phyloP scores from a whole-genome alignment of 2,113 vertebrate genomes.

The Anser cygnoides region DNA sequence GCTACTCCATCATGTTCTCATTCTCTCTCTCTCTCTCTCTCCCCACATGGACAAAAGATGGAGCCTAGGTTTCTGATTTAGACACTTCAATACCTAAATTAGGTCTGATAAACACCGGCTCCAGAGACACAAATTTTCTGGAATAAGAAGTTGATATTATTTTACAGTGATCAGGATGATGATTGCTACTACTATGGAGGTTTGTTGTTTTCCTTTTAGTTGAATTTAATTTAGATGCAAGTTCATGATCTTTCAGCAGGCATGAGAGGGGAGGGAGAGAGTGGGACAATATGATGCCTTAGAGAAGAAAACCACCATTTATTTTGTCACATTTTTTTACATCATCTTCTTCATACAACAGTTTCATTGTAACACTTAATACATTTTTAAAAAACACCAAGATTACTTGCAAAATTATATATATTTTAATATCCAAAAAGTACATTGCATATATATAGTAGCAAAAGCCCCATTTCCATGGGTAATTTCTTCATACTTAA shows the following conservation, averaged over 20 bases:
- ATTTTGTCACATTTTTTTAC: slow-evolving; percentile 92
- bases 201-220: not conserved
- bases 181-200: not conserved
- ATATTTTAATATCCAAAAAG: slow-evolving; percentile 92
- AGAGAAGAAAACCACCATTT: slow-evolving; percentile 87
- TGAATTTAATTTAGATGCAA: not conserved
- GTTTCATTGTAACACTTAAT: slow-evolving; percentile 81
- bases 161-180: not conserved
- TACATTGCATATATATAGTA: slow-evolving; percentile 95
- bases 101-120: not conserved
- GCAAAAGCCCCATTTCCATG: slow-evolving; percentile 80
- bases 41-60: not conserved
- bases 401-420: slow-evolving; percentile 95
- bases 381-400: slow-evolving; percentile 80
- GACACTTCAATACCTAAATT: not conserved
- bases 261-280: slow-evolving; percentile 19
- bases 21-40: not conserved
- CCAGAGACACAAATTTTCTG: not conserved
- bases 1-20: not conserved
- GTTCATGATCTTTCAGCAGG: not conserved
- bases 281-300: slow-evolving; percentile 30
- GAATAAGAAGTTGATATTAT: not conserved
- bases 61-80: not conserved
- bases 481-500: slow-evolving; percentile 69
- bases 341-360: slow-evolving; percentile 84